These are phyloP conservation scores for Gandaritis pyraliata DNA, from an alignment of 2,888 invertebrate genomes.

Conservation along the genomic window DNA sequence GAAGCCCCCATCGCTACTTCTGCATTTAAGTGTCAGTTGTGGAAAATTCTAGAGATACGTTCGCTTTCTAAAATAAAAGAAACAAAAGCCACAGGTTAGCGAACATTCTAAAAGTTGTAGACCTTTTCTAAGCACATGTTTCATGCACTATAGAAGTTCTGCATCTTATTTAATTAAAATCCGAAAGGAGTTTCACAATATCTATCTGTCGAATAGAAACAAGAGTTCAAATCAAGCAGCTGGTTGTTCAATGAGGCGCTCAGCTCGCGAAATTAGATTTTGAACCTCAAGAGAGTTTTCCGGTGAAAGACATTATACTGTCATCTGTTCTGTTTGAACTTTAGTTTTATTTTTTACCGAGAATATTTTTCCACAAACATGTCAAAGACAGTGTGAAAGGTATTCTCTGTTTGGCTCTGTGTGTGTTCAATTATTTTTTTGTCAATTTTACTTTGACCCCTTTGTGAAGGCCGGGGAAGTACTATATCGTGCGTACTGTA, in stretches of 20 bases:
- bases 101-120: not conserved
- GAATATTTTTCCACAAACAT: not conserved
- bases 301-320: not conserved
- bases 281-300: slow-evolving; percentile 1
- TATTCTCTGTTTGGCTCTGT: too few species aligned
- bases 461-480: too few species aligned
- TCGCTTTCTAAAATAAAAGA: too few species aligned
- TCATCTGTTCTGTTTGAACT: not conserved
- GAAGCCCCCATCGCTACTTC: too few species aligned
- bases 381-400: not conserved
- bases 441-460: too few species aligned
- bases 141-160: too few species aligned
- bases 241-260: slow-evolving; percentile 9
- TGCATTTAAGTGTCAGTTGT: too few species aligned
- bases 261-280: slow-evolving; percentile 10
- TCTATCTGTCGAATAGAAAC: not conserved
- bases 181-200: not conserved
- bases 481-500: too few species aligned
- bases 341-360: not conserved
- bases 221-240: slow-evolving; percentile 1
- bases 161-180: not conserved
- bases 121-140: not conserved
- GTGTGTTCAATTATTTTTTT: too few species aligned
- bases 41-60: too few species aligned
- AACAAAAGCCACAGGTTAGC: too few species aligned